A percentile compares a stretch with the other conserved stretches of the same genome.
Evolutionary conservation across 2,797 vertebrate genomes (phyloP).

Genomic region (Pelochelys cantorii): DNA sequence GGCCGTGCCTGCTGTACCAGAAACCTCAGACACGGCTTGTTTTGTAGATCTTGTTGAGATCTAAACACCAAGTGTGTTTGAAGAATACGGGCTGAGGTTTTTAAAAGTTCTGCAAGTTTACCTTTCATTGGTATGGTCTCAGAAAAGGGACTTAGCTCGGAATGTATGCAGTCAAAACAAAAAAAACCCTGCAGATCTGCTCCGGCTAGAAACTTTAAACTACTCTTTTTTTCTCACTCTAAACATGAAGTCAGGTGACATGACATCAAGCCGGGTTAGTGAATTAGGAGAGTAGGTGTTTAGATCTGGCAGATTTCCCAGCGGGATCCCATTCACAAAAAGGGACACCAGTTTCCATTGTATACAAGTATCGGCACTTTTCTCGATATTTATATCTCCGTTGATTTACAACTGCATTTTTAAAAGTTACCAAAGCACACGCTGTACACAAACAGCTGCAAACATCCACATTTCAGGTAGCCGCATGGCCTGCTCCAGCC

Average conservation of each 20-base stretch:
- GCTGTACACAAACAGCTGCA: background rate
- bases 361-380: slow-evolving; percentile 13
- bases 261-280: background rate
- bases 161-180: background rate
- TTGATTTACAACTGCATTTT: slow-evolving; percentile 2
- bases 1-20: background rate
- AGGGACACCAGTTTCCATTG: background rate
- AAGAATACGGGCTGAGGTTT: background rate
- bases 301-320: slow-evolving; percentile 1
- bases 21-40: background rate
- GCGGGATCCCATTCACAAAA: background rate
- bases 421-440: background rate
- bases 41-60: background rate
- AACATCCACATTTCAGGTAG: background rate
- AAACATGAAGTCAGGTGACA: slow-evolving; percentile 5
- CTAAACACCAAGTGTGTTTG: background rate
- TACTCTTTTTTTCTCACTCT: background rate
- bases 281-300: slow-evolving; percentile 32
- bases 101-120: slow-evolving; percentile 3
- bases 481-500: background rate
- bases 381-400: slow-evolving; percentile 16
- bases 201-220: background rate
- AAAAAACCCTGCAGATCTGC: background rate
- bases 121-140: background rate
- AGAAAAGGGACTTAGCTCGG: background rate